phyloP scores from a whole-genome alignment of 2,113 vertebrate species.

The Phalacrocorax brasilianus region DNA sequence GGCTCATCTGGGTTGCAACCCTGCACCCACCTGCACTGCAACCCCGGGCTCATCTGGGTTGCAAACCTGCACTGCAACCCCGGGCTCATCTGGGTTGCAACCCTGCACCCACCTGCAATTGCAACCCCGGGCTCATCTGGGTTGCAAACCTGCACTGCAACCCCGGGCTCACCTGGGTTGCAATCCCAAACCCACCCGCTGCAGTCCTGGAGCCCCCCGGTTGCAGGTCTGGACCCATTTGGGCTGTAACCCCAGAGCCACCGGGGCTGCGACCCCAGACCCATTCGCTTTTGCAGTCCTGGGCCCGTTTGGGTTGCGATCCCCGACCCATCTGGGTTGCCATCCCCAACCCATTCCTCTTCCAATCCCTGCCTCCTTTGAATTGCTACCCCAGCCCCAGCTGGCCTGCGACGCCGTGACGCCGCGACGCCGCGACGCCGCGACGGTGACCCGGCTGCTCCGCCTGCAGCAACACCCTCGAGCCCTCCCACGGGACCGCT shows the following conservation, averaged over 20 bases:
- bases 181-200: not conserved
- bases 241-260: not conserved
- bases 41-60: too few relatives aligned
- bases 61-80: too few relatives aligned
- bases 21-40: too few relatives aligned
- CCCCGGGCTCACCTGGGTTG: accelerated
- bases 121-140: too few relatives aligned
- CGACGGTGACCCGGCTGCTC: not conserved
- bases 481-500: not conserved
- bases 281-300: not conserved
- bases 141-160: not conserved
- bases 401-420: not conserved
- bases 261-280: accelerated
- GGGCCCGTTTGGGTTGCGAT: too few relatives aligned
- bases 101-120: too few relatives aligned
- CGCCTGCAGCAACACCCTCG: not conserved
- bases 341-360: not conserved
- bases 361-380: not conserved
- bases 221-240: not conserved
- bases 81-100: too few relatives aligned
- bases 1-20: too few relatives aligned
- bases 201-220: not conserved
- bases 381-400: not conserved
- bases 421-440: not conserved
- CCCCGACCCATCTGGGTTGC: accelerated